These are phyloP conservation scores for Takifugu rubripes DNA, from an alignment of 2,797 vertebrate species.

Conservation along the genomic window DNA sequence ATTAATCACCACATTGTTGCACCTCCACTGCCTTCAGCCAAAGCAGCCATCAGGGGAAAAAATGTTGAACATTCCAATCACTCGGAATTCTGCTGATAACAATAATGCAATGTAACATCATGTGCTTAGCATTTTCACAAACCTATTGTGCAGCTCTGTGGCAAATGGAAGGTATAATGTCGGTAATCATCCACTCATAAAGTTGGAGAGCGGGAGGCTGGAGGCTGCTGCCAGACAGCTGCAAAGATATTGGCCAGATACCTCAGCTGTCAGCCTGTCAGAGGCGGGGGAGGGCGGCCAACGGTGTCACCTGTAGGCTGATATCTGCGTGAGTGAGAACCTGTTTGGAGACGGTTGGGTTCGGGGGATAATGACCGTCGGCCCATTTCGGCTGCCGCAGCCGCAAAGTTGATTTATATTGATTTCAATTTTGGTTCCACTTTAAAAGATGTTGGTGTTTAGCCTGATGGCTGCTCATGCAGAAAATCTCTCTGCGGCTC, in stretches of 20 bases:
- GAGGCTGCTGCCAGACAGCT: conserved; percentile 30
- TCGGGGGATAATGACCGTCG: too few relatives aligned
- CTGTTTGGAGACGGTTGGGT: neutral
- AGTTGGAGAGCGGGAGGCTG: conserved; percentile 12
- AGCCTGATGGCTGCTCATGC: too few relatives aligned
- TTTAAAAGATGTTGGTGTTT: too few relatives aligned
- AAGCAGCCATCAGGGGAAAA: conserved; percentile 23
- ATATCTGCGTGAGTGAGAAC: neutral
- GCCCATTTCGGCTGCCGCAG: too few relatives aligned
- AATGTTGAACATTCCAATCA: conserved; percentile 10
- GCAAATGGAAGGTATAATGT: conserved; percentile 22
- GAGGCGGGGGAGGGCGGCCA: conserved; percentile 6
- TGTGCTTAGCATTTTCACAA: conserved; percentile 9
- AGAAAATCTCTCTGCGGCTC: too few relatives aligned
- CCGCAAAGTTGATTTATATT: too few relatives aligned
- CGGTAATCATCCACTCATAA: conserved; percentile 25
- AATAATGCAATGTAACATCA: conserved; percentile 19
- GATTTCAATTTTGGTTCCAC: too few relatives aligned
- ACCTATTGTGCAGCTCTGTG: conserved; percentile 10
- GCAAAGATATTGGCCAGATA: conserved; percentile 38
- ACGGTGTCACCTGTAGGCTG: too few relatives aligned
- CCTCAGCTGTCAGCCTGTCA: conserved; percentile 28
- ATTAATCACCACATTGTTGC: conserved; percentile 2
- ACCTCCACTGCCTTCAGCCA: neutral
- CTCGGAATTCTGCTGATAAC: conserved; percentile 20